These are phyloP conservation scores for Sarcophaga caerulescens DNA, from an alignment of 2,888 invertebrate genomes.

Conservation along the genomic window DNA sequence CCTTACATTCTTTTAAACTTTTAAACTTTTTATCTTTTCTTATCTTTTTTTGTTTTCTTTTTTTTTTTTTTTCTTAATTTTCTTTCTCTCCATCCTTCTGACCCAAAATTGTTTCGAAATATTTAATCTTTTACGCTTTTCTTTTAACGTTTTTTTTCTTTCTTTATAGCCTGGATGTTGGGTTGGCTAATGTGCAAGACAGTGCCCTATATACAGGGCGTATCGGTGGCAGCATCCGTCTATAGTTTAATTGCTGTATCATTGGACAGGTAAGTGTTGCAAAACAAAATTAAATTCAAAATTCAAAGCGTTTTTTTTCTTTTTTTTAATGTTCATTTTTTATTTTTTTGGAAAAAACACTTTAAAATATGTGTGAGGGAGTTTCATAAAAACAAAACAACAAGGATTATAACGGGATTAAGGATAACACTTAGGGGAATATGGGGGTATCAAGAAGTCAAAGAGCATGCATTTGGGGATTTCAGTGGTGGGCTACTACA, in stretches of 20 bases:
- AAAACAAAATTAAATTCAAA: slow-evolving; percentile 20
- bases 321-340: slow-evolving; percentile 57
- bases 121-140: background rate
- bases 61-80: no score
- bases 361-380: slow-evolving; percentile 47
- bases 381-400: slow-evolving; percentile 69
- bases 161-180: slow-evolving; percentile 92
- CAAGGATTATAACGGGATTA: slow-evolving; percentile 27
- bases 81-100: no score
- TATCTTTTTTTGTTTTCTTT: background rate
- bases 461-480: background rate
- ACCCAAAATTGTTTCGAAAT: no score
- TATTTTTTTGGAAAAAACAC: slow-evolving; percentile 36
- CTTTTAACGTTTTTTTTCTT: slow-evolving; percentile 63
- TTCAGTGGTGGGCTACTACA: slow-evolving; percentile 77
- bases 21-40: background rate
- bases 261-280: slow-evolving; percentile 89
- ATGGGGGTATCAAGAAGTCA: background rate
- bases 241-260: slow-evolving; percentile 97
- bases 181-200: slow-evolving; percentile 98
- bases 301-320: slow-evolving; percentile 18
- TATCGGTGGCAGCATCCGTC: slow-evolving; percentile 96
- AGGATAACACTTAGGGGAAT: slow-evolving; percentile 19
- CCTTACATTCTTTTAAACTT: background rate
- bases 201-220: slow-evolving; percentile 96